Percentiles rank a stretch among this genome's conserved stretches.
These are phyloP conservation scores for Ammospiza nelsoni DNA, from an alignment of 2,113 vertebrate genomes.

Conservation along the genomic window DNA sequence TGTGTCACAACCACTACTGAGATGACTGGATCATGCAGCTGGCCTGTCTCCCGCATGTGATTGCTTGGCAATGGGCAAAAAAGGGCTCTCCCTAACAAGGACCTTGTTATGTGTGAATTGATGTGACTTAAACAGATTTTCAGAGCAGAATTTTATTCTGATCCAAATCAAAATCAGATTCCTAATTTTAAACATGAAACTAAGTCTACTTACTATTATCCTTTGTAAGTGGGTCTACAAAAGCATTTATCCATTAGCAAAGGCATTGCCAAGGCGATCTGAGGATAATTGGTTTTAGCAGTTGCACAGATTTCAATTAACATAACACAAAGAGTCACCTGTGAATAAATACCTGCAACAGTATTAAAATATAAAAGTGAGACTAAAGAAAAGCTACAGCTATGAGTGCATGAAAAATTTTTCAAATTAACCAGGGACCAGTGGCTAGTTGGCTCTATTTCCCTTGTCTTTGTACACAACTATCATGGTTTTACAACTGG, in stretches of 20 bases:
- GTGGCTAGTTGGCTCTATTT: background rate
- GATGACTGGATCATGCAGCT: background rate
- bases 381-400: background rate
- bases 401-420: background rate
- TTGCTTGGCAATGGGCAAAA: background rate
- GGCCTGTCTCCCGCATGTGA: background rate
- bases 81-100: background rate
- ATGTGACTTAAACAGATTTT: background rate
- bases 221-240: background rate
- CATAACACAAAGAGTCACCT: background rate
- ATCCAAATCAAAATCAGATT: background rate
- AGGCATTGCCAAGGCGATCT: background rate
- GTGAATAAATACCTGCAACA: background rate
- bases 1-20: background rate
- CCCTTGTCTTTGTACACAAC: background rate
- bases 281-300: background rate
- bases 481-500: fast-evolving
- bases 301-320: constrained; percentile 13
- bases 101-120: background rate
- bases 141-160: background rate
- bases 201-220: background rate
- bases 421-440: background rate
- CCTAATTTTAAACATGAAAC: background rate
- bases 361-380: background rate
- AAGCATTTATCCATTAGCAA: constrained; percentile 16